These are phyloP conservation scores for Drosophila pallidifrons DNA, from an alignment of 1,140 invertebrate species.

Conservation along the genomic window DNA sequence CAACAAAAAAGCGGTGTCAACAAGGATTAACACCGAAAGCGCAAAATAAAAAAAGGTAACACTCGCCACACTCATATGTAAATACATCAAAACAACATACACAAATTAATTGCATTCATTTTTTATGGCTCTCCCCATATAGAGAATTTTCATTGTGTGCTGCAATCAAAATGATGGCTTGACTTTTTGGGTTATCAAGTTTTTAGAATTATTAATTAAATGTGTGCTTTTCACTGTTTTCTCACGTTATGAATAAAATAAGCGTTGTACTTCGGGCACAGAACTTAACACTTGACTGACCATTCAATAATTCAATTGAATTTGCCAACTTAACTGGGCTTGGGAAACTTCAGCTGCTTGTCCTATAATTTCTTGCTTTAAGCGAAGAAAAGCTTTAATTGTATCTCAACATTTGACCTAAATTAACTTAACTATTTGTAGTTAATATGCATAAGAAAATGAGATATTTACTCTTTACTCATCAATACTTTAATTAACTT, in stretches of 20 bases:
- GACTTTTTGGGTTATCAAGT: neutral
- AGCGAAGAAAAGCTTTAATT: neutral
- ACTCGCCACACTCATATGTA: neutral
- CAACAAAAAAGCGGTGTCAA: slow-evolving; percentile 31
- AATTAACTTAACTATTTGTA: neutral
- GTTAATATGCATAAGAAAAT: neutral
- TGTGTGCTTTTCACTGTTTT: neutral
- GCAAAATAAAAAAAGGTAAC: slow-evolving; percentile 18
- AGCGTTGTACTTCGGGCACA: neutral
- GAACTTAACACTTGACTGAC: slow-evolving; percentile 1
- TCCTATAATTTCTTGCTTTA: neutral
- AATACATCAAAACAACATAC: neutral
- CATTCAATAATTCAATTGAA: slow-evolving; percentile 11
- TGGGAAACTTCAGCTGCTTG: slow-evolving; percentile 10
- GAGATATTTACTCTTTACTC: neutral
- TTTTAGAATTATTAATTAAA: slow-evolving; percentile 19
- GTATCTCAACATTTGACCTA: neutral
- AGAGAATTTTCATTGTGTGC: neutral
- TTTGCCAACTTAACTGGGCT: neutral
- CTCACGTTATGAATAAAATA: neutral
- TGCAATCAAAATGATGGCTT: slow-evolving; percentile 7
- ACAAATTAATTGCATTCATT: slow-evolving; percentile 30
- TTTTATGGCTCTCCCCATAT: slow-evolving; percentile 2
- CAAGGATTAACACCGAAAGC: slow-evolving; percentile 35
- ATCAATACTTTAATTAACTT: neutral